Conservation (phyloP, 2,888 invertebrate genomes). For the Lepidocyrtinus sp. region DNA sequence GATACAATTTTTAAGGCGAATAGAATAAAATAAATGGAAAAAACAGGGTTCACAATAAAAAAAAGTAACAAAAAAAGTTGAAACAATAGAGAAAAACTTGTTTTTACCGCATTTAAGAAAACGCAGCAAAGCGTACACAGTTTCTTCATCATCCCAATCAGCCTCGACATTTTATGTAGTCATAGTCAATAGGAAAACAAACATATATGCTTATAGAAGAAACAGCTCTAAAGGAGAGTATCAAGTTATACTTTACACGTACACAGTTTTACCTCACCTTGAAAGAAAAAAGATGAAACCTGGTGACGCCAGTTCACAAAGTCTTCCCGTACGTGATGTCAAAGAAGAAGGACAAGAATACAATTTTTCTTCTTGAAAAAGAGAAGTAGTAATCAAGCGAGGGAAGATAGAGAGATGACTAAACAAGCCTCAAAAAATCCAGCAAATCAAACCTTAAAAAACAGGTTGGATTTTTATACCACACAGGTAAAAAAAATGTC, state of each 20-base stretch:
- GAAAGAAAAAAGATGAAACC: constrained; percentile 46
- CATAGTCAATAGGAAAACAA: constrained; percentile 24
- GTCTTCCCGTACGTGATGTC: constrained; percentile 46
- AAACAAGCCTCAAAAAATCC: constrained; percentile 25
- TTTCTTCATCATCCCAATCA: constrained; percentile 48
- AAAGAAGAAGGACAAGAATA: constrained; percentile 48
- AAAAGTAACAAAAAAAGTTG: constrained; percentile 29
- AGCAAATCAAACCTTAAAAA: constrained; percentile 39
- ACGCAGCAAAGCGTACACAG: constrained; percentile 42
- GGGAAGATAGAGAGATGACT: constrained; percentile 8
- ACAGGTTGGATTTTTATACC: constrained; percentile 51
- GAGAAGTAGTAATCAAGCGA: neutral
- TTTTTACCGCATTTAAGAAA: constrained; percentile 38
- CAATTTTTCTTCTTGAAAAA: constrained; percentile 1
- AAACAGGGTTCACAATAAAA: constrained; percentile 35
- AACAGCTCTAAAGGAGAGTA: neutral
- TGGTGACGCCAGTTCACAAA: constrained; percentile 52
- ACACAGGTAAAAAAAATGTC: constrained; percentile 52
- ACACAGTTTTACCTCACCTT: neutral
- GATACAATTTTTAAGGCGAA: constrained; percentile 7
- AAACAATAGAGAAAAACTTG: constrained; percentile 47
- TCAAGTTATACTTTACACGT: neutral
- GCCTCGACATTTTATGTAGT: constrained; percentile 41
- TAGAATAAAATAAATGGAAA: constrained; percentile 42
- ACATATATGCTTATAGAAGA: neutral